These are phyloP conservation scores for Zaprionus bogoriensis DNA, from an alignment of 2,888 invertebrate species.

Conservation along the genomic window DNA sequence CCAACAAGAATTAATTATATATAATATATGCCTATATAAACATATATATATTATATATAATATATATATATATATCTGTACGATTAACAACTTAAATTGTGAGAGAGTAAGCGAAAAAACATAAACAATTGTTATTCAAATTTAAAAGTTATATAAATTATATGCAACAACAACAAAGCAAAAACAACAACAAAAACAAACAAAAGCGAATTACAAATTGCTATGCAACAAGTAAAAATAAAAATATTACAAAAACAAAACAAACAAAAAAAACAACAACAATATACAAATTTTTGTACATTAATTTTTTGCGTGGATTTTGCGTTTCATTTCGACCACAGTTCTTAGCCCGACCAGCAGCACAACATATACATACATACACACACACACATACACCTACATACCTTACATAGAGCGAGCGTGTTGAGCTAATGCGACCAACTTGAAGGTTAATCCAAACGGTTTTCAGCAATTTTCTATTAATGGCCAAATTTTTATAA, in stretches of 20 bases:
- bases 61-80: constrained; percentile 26
- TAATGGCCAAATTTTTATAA: constrained; percentile 77
- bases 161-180: constrained; percentile 37
- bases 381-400: too few species aligned
- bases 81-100: constrained; percentile 50
- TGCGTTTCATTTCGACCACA: constrained; percentile 50
- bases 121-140: constrained; percentile 68
- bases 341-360: too few species aligned
- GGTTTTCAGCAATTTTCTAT: constrained; percentile 73
- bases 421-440: constrained; percentile 3
- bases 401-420: not conserved
- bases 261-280: constrained; percentile 30
- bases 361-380: constrained; percentile 16
- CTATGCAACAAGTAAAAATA: constrained; percentile 50
- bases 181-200: constrained; percentile 15
- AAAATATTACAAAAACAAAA: constrained; percentile 28
- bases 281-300: constrained; percentile 56
- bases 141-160: constrained; percentile 64
- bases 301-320: constrained; percentile 52
- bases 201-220: constrained; percentile 57
- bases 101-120: constrained; percentile 47
- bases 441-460: constrained; percentile 65
- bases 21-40: constrained; percentile 24
- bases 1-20: constrained; percentile 15
- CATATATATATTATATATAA: constrained; percentile 20